These are phyloP conservation scores for Sebastes oblongus DNA, from an alignment of 2,797 vertebrate species.

Conservation along the genomic window DNA sequence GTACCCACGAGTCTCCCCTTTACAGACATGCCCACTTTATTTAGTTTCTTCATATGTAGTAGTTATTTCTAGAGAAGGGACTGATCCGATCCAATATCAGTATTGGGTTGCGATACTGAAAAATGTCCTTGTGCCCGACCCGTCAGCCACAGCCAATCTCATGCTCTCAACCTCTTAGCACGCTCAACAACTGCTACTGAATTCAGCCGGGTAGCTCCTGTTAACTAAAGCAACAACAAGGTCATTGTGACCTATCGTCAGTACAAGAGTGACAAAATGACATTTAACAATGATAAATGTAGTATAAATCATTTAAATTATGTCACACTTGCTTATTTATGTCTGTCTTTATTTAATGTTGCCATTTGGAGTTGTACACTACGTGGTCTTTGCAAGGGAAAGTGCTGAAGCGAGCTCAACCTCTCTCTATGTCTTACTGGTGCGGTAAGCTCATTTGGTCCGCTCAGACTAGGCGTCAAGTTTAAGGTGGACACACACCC, in stretches of 20 bases:
- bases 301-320: not conserved
- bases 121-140: too few species aligned
- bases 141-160: too few species aligned
- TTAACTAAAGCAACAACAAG: not conserved
- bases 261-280: not conserved
- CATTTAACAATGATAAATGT: not conserved
- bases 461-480: slow-evolving; percentile 1
- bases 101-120: too few species aligned
- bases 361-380: not conserved
- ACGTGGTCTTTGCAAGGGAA: not conserved
- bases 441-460: not conserved
- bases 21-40: too few species aligned
- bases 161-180: not conserved
- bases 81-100: too few species aligned
- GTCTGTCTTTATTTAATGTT: too few species aligned
- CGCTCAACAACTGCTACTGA: not conserved
- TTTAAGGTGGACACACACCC: slow-evolving; percentile 1
- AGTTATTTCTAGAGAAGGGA: not conserved
- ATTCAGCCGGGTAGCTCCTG: not conserved
- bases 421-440: not conserved
- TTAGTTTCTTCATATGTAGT: not conserved
- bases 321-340: too few species aligned
- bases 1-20: too few species aligned
- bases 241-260: not conserved
- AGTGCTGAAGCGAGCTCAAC: not conserved